Base-by-base conservation (phyloP, 2,797 vertebrate genomes). In the Sardinella longiceps region DNA sequence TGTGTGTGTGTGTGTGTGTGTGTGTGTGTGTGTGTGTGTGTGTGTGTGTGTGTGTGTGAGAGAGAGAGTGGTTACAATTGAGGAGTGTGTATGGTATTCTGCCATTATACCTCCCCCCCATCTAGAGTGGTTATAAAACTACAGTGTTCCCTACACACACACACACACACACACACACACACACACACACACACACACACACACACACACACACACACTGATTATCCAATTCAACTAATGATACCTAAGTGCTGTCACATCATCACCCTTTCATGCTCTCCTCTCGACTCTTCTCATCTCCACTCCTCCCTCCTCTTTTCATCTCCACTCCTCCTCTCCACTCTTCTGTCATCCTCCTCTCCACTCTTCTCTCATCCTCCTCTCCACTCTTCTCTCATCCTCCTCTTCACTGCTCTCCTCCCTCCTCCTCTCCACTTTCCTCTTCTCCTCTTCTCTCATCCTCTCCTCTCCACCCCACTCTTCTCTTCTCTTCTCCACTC, bases 21-120 rank as follows among this genome's bases (percentile, higher is more conserved):
- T 60, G 56, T 60, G 56, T 60, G 58, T 63, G 58, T 30, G 58
- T 63, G 58, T 63, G 58, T 63, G 58, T 63, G 58, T 63, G 58
- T 63, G 58, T 63, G 58, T 63, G 58, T 63, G 58, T 28, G 58
- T 2, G 6, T 7, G 10, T 1, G 7, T 50, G 14, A 50, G 48
- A n/a, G n/a, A n/a, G n/a, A n/a, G n/a, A n/a, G n/a, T n/a, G n/a
- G 48, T 50, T 50, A 14, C 1, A 50, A 2, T 50, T 12, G 48
- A 50, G 12, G 15, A 50, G 48, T 50, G 48, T 50, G 48, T 15
- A 50, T 18, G 48, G 14, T 50, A 12, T 50, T 14, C 48, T 14
- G 12, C 3, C 11, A 14, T 14, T 14, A 50, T 3, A 15, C 18
- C 53, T 56, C 18, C 48, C 14, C 43, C 7, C 43, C 7, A 2